Conservation (phyloP, 2,888 invertebrate species). For the Nezara viridula region DNA sequence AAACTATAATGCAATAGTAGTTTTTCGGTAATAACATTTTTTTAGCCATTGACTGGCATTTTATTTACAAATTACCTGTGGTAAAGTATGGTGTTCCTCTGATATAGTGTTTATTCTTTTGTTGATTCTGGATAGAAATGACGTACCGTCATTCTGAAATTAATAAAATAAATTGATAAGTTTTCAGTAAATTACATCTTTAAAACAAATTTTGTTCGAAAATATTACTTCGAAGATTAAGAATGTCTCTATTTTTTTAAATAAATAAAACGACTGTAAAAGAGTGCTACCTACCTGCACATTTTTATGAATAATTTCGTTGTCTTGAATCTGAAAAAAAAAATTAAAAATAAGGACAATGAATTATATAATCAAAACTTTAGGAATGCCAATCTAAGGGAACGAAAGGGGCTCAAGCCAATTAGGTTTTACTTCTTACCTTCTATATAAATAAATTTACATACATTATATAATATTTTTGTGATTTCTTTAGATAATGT, state of each 20-base stretch:
- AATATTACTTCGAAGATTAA: background rate
- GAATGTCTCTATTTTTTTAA: background rate
- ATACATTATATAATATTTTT: no score
- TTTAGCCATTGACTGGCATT: no score
- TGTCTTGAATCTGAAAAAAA: background rate
- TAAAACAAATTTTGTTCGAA: background rate
- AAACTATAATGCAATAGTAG: no score
- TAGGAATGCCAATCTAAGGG: no score
- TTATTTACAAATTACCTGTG: background rate
- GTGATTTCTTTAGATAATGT: no score
- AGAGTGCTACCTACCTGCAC: background rate
- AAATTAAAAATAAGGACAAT: background rate
- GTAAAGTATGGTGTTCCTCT: background rate
- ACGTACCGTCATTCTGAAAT: background rate
- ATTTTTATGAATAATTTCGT: background rate
- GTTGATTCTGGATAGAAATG: background rate
- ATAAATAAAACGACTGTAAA: background rate
- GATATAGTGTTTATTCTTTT: background rate
- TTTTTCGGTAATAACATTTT: background rate
- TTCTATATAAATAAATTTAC: no score
- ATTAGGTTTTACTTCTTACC: no score
- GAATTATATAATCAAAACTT: background rate
- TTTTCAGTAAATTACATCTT: background rate
- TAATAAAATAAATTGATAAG: background rate
- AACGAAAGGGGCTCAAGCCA: no score